phyloP scores from a whole-genome alignment of 2,888 invertebrate genomes.

The Atherix ibis region DNA sequence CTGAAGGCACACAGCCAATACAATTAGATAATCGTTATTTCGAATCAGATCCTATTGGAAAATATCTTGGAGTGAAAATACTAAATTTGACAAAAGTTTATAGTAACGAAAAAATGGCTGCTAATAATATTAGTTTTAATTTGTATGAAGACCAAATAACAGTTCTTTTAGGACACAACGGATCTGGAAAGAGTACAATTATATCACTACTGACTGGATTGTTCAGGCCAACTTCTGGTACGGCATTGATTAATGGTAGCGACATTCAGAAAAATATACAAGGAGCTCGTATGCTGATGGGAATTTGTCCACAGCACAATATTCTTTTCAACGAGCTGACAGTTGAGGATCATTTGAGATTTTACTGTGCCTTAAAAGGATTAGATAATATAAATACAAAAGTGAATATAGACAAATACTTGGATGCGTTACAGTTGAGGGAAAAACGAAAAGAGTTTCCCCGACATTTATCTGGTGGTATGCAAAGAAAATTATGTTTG shows the following conservation, averaged over 20 bases:
- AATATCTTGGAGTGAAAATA: conserved; percentile 35
- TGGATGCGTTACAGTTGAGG: conserved; percentile 42
- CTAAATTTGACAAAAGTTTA: conserved; percentile 44
- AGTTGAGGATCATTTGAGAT: conserved; percentile 62
- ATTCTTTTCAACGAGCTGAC: conserved; percentile 65
- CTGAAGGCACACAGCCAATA: too few relatives aligned
- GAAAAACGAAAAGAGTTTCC: conserved; percentile 41
- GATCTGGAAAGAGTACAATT: conserved; percentile 78
- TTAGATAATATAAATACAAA: conserved; percentile 34
- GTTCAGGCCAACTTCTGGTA: conserved; percentile 45
- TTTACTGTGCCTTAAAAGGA: conserved; percentile 59
- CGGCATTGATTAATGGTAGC: conserved; percentile 49
- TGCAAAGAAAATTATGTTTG: conserved; percentile 53
- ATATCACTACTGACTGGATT: conserved; percentile 78
- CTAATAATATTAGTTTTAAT: conserved; percentile 49
- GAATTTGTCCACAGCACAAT: conserved; percentile 67
- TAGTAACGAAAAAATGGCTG: conserved; percentile 36
- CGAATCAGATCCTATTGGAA: conserved; percentile 31
- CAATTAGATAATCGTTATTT: background rate
- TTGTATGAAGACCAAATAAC: conserved; percentile 39
- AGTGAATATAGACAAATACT: conserved; percentile 42
- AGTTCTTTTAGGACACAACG: conserved; percentile 54
- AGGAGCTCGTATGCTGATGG: conserved; percentile 47
- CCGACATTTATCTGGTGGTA: conserved; percentile 46
- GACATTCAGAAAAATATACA: conserved; percentile 44